phyloP scores from a whole-genome alignment of 2,113 vertebrate genomes.

The Crypturellus undulatus region DNA sequence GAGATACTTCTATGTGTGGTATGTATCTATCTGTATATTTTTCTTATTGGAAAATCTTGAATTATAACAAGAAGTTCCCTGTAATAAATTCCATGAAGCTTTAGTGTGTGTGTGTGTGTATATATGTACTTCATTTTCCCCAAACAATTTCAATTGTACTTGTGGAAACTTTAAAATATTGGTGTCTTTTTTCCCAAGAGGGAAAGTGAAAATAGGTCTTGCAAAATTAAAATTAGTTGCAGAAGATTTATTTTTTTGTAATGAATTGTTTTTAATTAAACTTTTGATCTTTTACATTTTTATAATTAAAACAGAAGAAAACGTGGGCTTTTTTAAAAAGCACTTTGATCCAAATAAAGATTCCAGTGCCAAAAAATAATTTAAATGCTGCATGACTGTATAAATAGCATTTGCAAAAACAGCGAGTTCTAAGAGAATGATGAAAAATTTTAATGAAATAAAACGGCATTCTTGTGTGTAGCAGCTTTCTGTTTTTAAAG shows the following conservation, averaged over 20 bases:
- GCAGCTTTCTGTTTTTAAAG: constrained; percentile 42
- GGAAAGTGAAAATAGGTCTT: not conserved
- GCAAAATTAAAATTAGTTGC: not conserved
- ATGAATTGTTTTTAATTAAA: constrained; percentile 39
- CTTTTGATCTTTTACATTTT: not conserved
- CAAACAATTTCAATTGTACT: not conserved
- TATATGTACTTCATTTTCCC: not conserved
- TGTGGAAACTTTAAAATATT: not conserved
- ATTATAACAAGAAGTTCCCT: not conserved
- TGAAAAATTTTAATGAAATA: constrained; percentile 64
- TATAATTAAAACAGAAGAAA: constrained; percentile 26
- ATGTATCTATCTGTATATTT: not conserved
- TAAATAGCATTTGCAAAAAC: constrained; percentile 48
- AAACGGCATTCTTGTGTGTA: constrained; percentile 62
- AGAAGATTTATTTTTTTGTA: not conserved
- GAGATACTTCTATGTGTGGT: not conserved
- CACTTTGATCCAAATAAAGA: constrained; percentile 42
- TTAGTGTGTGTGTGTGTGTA: not conserved
- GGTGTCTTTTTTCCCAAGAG: not conserved
- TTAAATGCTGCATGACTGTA: constrained; percentile 3
- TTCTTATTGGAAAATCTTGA: not conserved
- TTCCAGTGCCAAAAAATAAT: constrained; percentile 27
- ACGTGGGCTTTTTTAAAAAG: not conserved
- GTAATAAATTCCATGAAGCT: not conserved
- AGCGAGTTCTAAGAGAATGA: constrained; percentile 48